Base-by-base conservation (phyloP, 2,113 vertebrate species). In the Archilochus colubris region DNA sequence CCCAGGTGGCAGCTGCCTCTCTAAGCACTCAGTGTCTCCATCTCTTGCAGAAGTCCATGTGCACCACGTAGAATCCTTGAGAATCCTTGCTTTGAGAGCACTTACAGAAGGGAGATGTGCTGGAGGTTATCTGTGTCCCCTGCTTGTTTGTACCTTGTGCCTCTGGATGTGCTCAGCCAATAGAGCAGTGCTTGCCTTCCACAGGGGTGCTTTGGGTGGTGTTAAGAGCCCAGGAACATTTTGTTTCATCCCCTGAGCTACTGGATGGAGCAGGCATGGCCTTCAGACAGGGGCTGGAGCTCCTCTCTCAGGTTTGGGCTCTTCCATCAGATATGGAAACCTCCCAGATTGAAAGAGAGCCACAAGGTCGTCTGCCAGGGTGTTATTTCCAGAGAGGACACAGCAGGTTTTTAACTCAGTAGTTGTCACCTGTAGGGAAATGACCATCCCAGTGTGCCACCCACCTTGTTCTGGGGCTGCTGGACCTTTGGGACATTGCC, bases 131-230 rank as follows among this genome's bases (percentile, higher is more conserved):
- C 40, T 66, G 33, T 21, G 13, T 48, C 82, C 61, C 59, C 44
- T 82, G 82, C 10, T 14, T 27, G 38, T 58, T 74, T 40, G 81
- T n/a, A 8, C 36, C 11, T 72, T 12, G 4, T 10, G 40, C 30
- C 12, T 43, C 46, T 57, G 25, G 51, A 23, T 1, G 10, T 1
- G 3, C 25, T 54, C 19, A 7, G 14, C 6, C 0, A 0, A 4
- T 12, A 58, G 30, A 75, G 74, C 10, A 10, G 25, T 6, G 59
- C 59, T 10, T 76, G 36, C 30, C 25, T 82, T 48, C 38, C 27
- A 22, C 28, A 16, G 68, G 22, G 8, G 5, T n/a, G 0, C 50
- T 64, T 64, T 36, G 54, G 44, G 10, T 44, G 51, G 6, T 38
- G 16, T 6, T 6, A 24, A 7, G 30, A 69, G 30, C 38, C 43